phyloP scores from a whole-genome alignment of 64 coral and sea anemone species.

The Stichodactyla helianthus region DNA sequence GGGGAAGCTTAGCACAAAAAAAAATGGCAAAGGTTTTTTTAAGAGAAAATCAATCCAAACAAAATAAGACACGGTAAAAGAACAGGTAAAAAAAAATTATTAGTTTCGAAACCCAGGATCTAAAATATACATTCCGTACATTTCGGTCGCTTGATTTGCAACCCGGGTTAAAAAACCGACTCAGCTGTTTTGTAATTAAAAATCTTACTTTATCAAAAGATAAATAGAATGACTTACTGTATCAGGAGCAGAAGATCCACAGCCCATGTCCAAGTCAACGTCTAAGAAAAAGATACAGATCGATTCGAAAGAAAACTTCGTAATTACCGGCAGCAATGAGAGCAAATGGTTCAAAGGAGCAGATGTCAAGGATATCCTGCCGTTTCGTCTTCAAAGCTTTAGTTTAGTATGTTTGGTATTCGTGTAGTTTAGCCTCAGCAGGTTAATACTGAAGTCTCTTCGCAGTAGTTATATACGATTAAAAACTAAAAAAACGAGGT shows the following conservation, averaged over 20 bases:
- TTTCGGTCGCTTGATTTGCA: too few relatives aligned
- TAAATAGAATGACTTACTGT: background rate
- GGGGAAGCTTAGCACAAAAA: too few relatives aligned
- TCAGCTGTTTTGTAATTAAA: too few relatives aligned
- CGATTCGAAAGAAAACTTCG: too few relatives aligned
- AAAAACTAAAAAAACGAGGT: background rate
- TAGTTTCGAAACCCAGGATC: background rate
- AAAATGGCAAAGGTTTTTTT: too few relatives aligned
- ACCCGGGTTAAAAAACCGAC: too few relatives aligned
- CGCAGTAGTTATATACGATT: background rate
- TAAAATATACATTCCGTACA: too few relatives aligned
- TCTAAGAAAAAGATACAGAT: background rate
- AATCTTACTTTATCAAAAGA: background rate
- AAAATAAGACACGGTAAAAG: background rate
- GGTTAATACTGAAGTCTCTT: background rate
- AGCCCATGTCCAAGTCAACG: conserved; percentile 5
- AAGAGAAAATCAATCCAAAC: too few relatives aligned
- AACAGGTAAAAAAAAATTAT: background rate
- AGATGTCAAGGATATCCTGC: background rate
- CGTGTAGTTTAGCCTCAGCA: background rate
- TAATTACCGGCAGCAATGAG: too few relatives aligned
- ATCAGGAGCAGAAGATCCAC: conserved; percentile 9
- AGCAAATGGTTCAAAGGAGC: too few relatives aligned
- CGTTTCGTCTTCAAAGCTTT: background rate
- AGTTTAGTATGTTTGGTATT: background rate